Percentiles rank a stretch among this genome's conserved stretches.
phyloP scores from a whole-genome alignment of 2,888 invertebrate genomes.

The Diplazon laetatorius region DNA sequence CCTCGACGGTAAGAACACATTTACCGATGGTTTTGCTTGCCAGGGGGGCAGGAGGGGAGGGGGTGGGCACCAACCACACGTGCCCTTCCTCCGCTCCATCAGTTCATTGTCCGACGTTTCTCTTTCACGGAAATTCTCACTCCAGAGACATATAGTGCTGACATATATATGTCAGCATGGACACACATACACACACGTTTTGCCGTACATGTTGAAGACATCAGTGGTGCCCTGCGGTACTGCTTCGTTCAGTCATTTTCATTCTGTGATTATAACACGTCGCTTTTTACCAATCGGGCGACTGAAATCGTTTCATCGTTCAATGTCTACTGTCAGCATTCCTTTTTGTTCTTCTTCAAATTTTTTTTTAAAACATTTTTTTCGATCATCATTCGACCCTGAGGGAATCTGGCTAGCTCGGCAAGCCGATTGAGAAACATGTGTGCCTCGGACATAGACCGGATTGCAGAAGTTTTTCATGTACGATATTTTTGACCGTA shows the following conservation, averaged over 20 bases:
- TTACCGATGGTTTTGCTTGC: conserved; percentile 43
- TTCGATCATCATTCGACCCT: conserved; percentile 19
- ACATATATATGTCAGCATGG: too few relatives aligned
- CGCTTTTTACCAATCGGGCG: background rate
- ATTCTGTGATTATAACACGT: background rate
- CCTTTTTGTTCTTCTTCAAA: too few relatives aligned
- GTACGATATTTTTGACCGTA: too few relatives aligned
- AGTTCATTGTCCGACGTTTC: conserved; percentile 56
- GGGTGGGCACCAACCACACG: conserved; percentile 13
- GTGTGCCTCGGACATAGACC: background rate
- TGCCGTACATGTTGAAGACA: conserved; percentile 9
- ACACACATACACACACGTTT: background rate
- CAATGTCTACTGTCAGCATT: background rate
- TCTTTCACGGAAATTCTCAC: conserved; percentile 15
- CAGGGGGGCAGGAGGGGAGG: too few relatives aligned
- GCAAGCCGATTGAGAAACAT: too few relatives aligned
- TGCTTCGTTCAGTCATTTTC: conserved; percentile 12
- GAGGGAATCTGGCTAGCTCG: conserved; percentile 2
- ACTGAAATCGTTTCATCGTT: background rate
- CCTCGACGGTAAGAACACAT: conserved; percentile 23
- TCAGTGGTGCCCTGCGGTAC: background rate
- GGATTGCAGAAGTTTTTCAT: too few relatives aligned
- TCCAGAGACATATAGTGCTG: background rate
- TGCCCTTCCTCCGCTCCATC: conserved; percentile 47
- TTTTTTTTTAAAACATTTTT: background rate